Evolutionary conservation across 1,140 invertebrate genomes (phyloP).

Genomic region (Drosophila pandora): DNA sequence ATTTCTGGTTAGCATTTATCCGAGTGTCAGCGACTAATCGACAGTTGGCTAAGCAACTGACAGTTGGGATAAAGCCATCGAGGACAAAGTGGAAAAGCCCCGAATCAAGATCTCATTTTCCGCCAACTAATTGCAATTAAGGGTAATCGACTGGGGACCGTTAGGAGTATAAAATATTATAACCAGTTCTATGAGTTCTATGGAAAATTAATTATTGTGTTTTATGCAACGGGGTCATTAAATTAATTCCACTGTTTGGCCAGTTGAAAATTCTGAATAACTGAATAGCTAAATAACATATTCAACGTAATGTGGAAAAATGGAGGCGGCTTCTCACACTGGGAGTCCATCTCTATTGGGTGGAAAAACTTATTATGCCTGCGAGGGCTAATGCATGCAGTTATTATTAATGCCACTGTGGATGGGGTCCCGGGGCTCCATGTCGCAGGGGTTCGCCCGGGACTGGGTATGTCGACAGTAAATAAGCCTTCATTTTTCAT

Average conservation of each 20-base stretch:
- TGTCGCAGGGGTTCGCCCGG: constrained; percentile 7
- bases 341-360: constrained; percentile 42
- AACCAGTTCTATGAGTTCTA: constrained; percentile 14
- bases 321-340: constrained; percentile 1
- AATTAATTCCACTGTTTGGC: background rate
- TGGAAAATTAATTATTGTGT: constrained; percentile 23
- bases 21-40: constrained; percentile 40
- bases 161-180: constrained; percentile 1
- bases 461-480: constrained; percentile 68
- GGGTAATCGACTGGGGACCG: constrained; percentile 32
- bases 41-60: constrained; percentile 39
- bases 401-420: constrained; percentile 71
- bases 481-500: constrained; percentile 82
- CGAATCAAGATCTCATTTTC: constrained; percentile 36
- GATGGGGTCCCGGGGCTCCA: constrained; percentile 40
- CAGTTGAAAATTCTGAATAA: constrained; percentile 17
- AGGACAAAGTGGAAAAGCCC: constrained; percentile 19
- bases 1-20: constrained; percentile 36
- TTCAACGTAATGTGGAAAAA: background rate
- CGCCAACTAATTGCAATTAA: constrained; percentile 45
- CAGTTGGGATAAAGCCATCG: constrained; percentile 27
- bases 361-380: constrained; percentile 37
- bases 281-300: constrained; percentile 15
- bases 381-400: constrained; percentile 64
- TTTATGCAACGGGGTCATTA: constrained; percentile 39